Conservation (phyloP, 2,888 invertebrate genomes). For the Eurytoma californica region DNA sequence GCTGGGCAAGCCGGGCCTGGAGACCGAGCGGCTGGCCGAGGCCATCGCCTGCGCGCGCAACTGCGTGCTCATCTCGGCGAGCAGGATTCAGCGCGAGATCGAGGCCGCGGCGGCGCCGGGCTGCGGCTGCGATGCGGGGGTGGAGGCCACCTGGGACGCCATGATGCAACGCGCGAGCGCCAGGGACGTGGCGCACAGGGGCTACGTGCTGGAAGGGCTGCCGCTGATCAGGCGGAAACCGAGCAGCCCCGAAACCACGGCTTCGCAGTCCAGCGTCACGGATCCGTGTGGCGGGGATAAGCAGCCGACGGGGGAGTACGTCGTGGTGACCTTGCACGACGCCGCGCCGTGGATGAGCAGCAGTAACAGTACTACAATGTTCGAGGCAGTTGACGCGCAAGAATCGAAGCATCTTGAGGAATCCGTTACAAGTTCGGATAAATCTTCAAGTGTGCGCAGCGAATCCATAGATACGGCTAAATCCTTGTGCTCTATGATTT, state of each 20-base stretch:
- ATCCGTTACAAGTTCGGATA: not conserved
- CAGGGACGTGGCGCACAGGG: conserved; percentile 78
- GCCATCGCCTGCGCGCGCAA: conserved; percentile 78
- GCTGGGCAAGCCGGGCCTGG: conserved; percentile 79
- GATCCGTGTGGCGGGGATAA: too few relatives aligned
- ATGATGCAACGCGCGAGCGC: conserved; percentile 77
- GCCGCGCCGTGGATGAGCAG: not conserved
- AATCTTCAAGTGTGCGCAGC: not conserved
- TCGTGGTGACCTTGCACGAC: not conserved
- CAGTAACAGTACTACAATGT: not conserved
- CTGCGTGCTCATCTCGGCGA: conserved; percentile 75
- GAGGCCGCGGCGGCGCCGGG: conserved; percentile 1
- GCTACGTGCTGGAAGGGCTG: conserved; percentile 81
- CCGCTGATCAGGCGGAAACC: conserved; percentile 74
- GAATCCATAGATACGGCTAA: not conserved
- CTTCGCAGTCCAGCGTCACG: not conserved
- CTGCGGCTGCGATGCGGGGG: conserved; percentile 23
- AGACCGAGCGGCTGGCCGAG: conserved; percentile 77
- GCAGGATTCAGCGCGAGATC: conserved; percentile 16
- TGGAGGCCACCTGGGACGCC: conserved; percentile 76
- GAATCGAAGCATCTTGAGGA: not conserved
- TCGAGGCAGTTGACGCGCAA: not conserved
- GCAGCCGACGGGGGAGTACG: not conserved
- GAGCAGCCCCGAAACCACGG: not conserved
- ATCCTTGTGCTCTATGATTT: not conserved